Evolutionary conservation across 1,140 invertebrate genomes (phyloP), one percentile per base, ranked within the genome.

Genomic region (Tyrophagus putrescentiae): DNA sequence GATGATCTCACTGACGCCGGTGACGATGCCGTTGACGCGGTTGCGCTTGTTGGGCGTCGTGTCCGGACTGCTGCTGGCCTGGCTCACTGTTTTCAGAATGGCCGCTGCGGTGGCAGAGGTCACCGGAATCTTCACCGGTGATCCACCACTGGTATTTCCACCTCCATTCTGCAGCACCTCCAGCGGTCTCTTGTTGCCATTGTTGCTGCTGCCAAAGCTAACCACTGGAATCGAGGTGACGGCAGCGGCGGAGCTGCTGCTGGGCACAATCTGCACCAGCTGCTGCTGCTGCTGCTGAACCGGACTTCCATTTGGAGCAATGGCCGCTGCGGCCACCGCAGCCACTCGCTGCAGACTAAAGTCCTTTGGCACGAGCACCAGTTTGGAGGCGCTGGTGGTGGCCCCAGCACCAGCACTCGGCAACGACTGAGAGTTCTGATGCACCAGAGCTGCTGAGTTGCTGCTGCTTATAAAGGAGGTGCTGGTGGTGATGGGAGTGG

Each of bases 1-100:
- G 9, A 54, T 54, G 31, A 54, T 54, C 13, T 54, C 52, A 31
- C 25, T 54, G 27, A 54, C 52, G 9, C 28, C 52, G 21, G 61
- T 61, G 34, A 27, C 61, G 7, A n/a, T 63, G 33, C 33, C 57
- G 33, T 44, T 52, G 42, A 44, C 23, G 60, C 25, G 41, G 4
- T 48, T 18, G 18, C 31, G 36, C 50, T 62, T 36, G 25, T 29
- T 45, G 53, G 6, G 36, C 52, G 45, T 48, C 41, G 25, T 62
- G 57, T 29, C 54, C 62, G 18, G 44, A 53, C 25, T 57, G 32
- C 21, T 41, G 5, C 13, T 61, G 3, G 25, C 21, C 28, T 31
- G n/a, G 29, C 21, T 7, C 7, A 13, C 28, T 48, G 50, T 25
- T 21, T 7, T 11, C 50, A 53, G 34, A 16, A 11, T 25, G 7